Base-by-base conservation (phyloP, 1,140 invertebrate species). In the Zaprionus tsacasi region DNA sequence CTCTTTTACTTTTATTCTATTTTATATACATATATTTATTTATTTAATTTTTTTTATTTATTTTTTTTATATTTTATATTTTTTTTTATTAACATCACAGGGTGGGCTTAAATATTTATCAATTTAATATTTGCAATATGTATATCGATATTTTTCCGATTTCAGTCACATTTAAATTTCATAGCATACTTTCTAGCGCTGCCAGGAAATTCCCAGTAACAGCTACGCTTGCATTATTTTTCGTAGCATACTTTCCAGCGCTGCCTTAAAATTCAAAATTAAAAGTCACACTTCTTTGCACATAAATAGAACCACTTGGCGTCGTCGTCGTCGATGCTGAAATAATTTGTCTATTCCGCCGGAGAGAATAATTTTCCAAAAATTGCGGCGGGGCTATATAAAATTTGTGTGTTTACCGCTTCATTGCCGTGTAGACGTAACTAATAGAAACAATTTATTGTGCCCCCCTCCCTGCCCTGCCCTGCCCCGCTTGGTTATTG, bases 371-470 rank as follows among this genome's bases (percentile, higher is more conserved):
- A 86, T 87, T 86, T 45, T 74, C 21, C 21, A 60, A 82, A 87
- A 87, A 86, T 87, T 87, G 76, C 71, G 61, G 52, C 76, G 69
- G 15, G 68, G 68, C 58, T 79, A 82, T 87, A 70, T 87, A 70
- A 86, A 86, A 87, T 82, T 70, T 52, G 64, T 73, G 64, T 88
- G 76, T 80, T 82, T 82, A 87, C 67, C 70, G 80, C 83, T 83
- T 87, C 66, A 80, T 81, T 75, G 83, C 67, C 43, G 57, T 70
- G 67, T 64, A 70, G 36, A 58, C 70, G 43, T 64, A 75, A 75
- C 59, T 81, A 83, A 85, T 71, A 89, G 75, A 78, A 76, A 78
- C 68, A 87, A 88, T 83, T 89, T 89, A 88, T 89, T 78, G 80
- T 82, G 75, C 43, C 30, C 30, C 10, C 35, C 17, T 1, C 3